Base-by-base conservation (phyloP, 2,113 vertebrate genomes). In the Amia ocellicauda region DNA sequence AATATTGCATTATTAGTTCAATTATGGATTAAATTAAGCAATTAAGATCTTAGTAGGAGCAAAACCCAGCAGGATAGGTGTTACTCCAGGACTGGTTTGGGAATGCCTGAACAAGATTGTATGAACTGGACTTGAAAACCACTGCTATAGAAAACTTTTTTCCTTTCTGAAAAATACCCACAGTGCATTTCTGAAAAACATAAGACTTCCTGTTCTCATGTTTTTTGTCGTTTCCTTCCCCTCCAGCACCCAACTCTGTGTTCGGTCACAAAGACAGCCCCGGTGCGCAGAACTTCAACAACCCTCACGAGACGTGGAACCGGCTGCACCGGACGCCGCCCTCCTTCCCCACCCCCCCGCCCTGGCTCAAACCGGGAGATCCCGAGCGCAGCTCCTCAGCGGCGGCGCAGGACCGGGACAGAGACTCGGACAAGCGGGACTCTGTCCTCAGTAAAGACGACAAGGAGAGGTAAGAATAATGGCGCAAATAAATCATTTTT, bases 261-360 rank as follows among this genome's bases (percentile, higher is more conserved):
- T 99, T 96, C 78, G 92, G 93, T 88, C 95, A 94, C 86, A 99
- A 99, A 90, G 96, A 99, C 74, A 88, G 89, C 86, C 91, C 93
- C 78, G 90, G 90, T 50, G 59, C 88, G 84, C 95, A 94, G 91
- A 94, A 87, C 91, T 95, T 98, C 90, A 83, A 82, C 80, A 85
- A 86, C 72, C 90, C 91, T 83, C 96, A 98, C 76, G 96, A 99
- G 75, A 94, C 95, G 68, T 99, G 96, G 96, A 99, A 98, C 89
- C 91, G 96, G 76, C 92, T 99, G 68, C 96, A 99, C 87, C 93
- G 96, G 74, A 98, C 96, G 9, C 96, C 96, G 51, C 94, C 96
- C 59, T 98, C 95, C 72, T 99, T 99, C 86, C 96, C 96, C 77
- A 99, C 96, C 40, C 95, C 95, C 23, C 96, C 96, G 31, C 96